Percentiles rank a stretch among this genome's conserved stretches.
phyloP scores from a whole-genome alignment of 2,888 invertebrate genomes.

The Mantis religiosa region DNA sequence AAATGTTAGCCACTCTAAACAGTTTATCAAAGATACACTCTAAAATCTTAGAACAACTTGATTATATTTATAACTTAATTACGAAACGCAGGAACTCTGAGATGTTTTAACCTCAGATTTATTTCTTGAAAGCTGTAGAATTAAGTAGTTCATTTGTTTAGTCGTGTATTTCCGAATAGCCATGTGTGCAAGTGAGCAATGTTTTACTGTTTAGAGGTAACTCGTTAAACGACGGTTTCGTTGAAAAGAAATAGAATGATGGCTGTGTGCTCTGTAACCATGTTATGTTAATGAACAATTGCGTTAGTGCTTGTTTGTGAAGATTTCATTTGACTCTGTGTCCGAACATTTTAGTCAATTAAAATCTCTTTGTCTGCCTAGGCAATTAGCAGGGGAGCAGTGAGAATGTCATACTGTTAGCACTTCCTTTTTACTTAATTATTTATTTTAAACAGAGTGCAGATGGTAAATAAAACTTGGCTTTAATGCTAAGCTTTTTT shows the following conservation, averaged over 20 bases:
- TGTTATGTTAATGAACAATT: neutral
- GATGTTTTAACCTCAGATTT: too few relatives aligned
- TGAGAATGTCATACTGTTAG: neutral
- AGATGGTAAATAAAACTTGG: neutral
- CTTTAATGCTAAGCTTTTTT: neutral
- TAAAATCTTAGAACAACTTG: too few relatives aligned
- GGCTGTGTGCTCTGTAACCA: neutral
- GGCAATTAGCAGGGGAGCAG: neutral
- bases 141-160: too few relatives aligned
- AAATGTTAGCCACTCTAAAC: too few relatives aligned
- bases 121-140: too few relatives aligned
- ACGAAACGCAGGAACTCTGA: too few relatives aligned
- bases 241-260: neutral
- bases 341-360: neutral
- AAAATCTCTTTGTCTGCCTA: neutral
- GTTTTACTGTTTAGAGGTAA: neutral
- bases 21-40: too few relatives aligned
- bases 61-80: too few relatives aligned
- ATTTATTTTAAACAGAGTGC: neutral
- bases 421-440: neutral
- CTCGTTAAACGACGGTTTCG: neutral
- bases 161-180: too few relatives aligned
- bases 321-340: neutral
- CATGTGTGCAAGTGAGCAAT: too few relatives aligned
- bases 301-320: neutral